These are phyloP conservation scores for Rhipidura dahli DNA, from an alignment of 2,113 vertebrate species.

Conservation along the genomic window DNA sequence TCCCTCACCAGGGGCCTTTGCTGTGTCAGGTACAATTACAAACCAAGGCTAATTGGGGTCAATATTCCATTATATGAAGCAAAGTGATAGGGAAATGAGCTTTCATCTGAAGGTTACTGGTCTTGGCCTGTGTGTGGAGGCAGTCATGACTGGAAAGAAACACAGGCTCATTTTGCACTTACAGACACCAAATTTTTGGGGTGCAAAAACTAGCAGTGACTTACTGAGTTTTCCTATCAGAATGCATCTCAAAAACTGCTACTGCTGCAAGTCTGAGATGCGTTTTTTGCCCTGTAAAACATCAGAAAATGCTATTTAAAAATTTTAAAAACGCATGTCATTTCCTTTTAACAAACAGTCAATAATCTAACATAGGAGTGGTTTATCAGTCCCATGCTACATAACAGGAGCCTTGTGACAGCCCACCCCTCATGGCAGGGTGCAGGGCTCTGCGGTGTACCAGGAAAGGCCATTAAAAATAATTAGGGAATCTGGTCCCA, in stretches of 20 bases:
- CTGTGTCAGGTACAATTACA: conserved; percentile 3
- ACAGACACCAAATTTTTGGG: not conserved
- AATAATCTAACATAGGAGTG: not conserved
- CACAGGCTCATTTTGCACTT: not conserved
- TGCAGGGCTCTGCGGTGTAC: not conserved
- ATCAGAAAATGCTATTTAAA: not conserved
- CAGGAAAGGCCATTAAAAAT: not conserved
- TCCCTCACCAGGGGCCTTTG: not conserved
- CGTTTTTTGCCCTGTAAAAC: not conserved
- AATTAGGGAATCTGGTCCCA: not conserved
- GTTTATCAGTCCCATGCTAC: not conserved
- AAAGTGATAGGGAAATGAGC: not conserved
- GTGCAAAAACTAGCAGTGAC: not conserved
- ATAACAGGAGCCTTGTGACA: not conserved
- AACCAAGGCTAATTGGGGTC: not conserved
- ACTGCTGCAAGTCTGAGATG: not conserved
- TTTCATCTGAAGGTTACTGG: not conserved
- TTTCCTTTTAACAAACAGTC: not conserved
- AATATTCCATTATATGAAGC: not conserved
- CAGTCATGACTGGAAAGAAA: not conserved
- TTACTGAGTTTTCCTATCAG: not conserved
- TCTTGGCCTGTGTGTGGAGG: not conserved
- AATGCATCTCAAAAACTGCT: not conserved
- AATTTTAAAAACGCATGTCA: fast-evolving
- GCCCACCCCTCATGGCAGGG: not conserved